phyloP scores from a whole-genome alignment of 2,113 vertebrate species.

The Dermatemys mawii region DNA sequence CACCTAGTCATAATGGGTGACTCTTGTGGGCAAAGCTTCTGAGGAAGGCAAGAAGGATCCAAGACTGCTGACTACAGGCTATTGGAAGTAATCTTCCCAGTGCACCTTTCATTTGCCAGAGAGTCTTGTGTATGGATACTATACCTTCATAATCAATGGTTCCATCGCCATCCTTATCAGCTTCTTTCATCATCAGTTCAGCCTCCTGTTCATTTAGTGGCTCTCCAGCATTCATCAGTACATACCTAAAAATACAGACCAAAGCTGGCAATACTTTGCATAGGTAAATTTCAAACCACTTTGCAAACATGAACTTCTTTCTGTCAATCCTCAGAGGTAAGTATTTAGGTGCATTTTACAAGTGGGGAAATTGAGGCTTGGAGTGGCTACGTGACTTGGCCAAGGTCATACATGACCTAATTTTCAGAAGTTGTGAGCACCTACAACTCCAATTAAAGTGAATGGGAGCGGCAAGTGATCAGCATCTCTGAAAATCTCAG shows the following conservation, averaged over 20 bases:
- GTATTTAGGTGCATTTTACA: neutral
- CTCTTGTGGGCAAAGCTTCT: neutral
- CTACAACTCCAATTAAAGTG: neutral
- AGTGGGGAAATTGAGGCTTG: neutral
- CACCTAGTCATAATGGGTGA: neutral
- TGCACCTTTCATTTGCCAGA: neutral
- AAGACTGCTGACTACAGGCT: neutral
- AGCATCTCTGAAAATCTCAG: neutral
- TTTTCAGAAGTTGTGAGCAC: neutral
- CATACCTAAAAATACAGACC: slow-evolving; percentile 50
- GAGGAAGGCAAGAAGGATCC: neutral
- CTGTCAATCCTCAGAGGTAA: neutral
- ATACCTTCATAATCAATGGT: slow-evolving; percentile 77
- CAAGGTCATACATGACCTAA: neutral
- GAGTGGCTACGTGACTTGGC: neutral
- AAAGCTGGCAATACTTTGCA: neutral
- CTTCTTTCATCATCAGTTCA: slow-evolving; percentile 80
- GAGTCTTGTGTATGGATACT: no score
- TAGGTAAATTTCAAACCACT: neutral
- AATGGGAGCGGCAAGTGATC: neutral
- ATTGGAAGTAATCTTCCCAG: neutral
- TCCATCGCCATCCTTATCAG: slow-evolving; percentile 73
- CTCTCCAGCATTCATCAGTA: slow-evolving; percentile 74
- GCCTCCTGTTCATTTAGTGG: slow-evolving; percentile 74
- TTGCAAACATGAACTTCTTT: neutral